Evolutionary conservation across 2,888 invertebrate species (phyloP).

Genomic region (Protodeltote pygarga): DNA sequence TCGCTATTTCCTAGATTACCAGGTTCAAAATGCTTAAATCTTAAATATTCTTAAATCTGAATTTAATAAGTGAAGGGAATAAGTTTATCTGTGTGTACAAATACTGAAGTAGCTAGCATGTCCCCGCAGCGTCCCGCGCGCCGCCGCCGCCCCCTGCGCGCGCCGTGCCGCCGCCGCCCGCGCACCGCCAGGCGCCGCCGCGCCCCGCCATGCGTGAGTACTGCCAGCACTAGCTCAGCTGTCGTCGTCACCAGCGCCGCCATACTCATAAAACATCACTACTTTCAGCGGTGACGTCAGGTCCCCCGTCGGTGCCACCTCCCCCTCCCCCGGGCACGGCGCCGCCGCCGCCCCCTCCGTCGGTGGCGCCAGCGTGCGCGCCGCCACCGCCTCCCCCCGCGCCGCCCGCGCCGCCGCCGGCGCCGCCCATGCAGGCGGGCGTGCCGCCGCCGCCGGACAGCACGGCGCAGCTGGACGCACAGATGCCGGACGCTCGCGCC

Average conservation of each 20-base stretch:
- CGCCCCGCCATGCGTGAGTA: slow-evolving; percentile 84
- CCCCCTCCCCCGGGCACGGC: slow-evolving; percentile 60
- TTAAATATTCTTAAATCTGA: too few relatives aligned
- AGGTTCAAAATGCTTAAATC: too few relatives aligned
- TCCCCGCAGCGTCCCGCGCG: slow-evolving; percentile 72
- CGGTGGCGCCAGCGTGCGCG: slow-evolving; percentile 53
- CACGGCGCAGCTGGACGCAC: too few relatives aligned
- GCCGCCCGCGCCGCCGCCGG: slow-evolving; percentile 67
- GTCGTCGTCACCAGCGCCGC: too few relatives aligned
- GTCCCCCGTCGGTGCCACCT: slow-evolving; percentile 35
- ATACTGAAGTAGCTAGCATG: neutral
- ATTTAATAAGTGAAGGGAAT: too few relatives aligned
- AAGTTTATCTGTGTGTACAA: too few relatives aligned
- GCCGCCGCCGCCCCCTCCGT: slow-evolving; percentile 53
- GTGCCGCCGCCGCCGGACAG: too few relatives aligned
- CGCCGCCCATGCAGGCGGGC: slow-evolving; percentile 68
- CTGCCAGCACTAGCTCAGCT: neutral
- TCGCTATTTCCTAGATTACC: too few relatives aligned
- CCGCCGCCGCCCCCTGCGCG: slow-evolving; percentile 89
- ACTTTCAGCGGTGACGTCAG: slow-evolving; percentile 34
- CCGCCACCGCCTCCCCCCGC: slow-evolving; percentile 69
- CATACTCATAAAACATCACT: too few relatives aligned
- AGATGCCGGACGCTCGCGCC: slow-evolving; percentile 87
- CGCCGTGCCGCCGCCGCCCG: slow-evolving; percentile 77
- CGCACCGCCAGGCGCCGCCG: slow-evolving; percentile 69